These are phyloP conservation scores for Sylvietta virens DNA, from an alignment of 2,113 vertebrate species.

Conservation along the genomic window DNA sequence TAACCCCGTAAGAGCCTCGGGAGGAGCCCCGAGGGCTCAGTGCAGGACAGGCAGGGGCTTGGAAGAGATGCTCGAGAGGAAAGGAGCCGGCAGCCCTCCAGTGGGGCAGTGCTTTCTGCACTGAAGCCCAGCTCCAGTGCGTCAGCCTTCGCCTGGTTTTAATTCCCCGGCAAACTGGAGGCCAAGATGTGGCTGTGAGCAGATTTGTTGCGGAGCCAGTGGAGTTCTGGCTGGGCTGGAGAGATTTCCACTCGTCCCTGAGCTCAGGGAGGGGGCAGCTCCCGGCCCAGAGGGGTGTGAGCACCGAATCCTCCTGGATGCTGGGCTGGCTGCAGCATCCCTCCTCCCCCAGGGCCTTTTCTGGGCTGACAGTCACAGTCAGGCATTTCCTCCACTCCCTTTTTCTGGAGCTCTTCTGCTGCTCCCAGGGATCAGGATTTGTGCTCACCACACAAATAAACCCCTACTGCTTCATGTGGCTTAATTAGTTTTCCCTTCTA, in stretches of 20 bases:
- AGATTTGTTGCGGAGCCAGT: not conserved
- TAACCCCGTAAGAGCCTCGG: accelerated
- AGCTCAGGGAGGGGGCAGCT: not conserved
- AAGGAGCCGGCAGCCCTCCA: not conserved
- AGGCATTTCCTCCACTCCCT: not conserved
- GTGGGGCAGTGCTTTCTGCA: not conserved
- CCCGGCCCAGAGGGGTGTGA: not conserved
- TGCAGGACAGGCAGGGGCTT: not conserved
- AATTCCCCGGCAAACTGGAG: not conserved
- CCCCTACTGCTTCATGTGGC: not conserved
- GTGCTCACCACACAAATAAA: not conserved
- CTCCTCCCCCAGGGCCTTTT: not conserved
- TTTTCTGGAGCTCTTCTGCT: not conserved
- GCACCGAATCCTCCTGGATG: not conserved
- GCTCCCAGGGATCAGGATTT: not conserved
- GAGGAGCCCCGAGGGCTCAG: not conserved
- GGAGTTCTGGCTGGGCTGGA: not conserved
- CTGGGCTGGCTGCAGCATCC: not conserved
- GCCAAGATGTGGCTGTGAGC: not conserved
- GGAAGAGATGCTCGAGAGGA: not conserved
- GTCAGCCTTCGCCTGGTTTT: not conserved
- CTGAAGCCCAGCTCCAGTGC: not conserved
- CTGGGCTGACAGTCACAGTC: not conserved
- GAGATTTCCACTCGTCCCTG: not conserved
- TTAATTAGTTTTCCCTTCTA: not conserved